Evolutionary conservation across 2,113 vertebrate species (phyloP), one percentile per base, ranked within the genome.

Genomic region (Chaetorhynchus papuensis): DNA sequence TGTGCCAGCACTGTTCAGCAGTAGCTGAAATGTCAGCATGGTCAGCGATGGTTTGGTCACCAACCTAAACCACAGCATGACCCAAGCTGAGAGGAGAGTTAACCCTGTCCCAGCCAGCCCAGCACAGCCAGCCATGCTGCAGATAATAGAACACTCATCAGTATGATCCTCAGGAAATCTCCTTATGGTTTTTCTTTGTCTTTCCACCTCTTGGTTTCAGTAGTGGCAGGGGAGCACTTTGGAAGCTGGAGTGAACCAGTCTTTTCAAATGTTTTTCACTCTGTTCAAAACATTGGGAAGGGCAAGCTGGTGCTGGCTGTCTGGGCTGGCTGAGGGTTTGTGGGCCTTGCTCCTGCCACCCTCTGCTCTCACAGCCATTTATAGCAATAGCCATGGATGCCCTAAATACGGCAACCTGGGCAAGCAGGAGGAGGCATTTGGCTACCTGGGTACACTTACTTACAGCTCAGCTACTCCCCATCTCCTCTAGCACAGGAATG

Each of bases 151-250:
- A 26, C 45, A 50, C 44, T 75, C 70, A 82, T 76, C 72, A 52
- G 3, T 41, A 26, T 13, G 52, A 84, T 53, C 75, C 53, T 86
- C 41, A 37, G 65, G 83, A 93, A 86, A 90, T n/a, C 60, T 81
- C 52, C 63, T 65, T 7, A 15, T 24, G 65, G 5, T 4, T 63
- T 83, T 66, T 39, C 68, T 44, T 6, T 12, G 64, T 74, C 83
- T 95, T 95, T 87, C 82, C 49, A 82, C 19, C 45, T 91, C 68
- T 59, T 76, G 37, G 39, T 78, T 91, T 94, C 82, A 95, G 79
- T 39, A 37, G 75, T 68, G 86, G 53, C 72, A 76, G 47, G 83
- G 79, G 68, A 90, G 41, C 59, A 28, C 80, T 92, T 66, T 64
- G 72, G 66, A 77, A 91, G 42, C 56, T 68, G 87, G 10, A 78